Evolutionary conservation across 2,888 invertebrate species (phyloP).

Genomic region (Diachrysia chrysitis): DNA sequence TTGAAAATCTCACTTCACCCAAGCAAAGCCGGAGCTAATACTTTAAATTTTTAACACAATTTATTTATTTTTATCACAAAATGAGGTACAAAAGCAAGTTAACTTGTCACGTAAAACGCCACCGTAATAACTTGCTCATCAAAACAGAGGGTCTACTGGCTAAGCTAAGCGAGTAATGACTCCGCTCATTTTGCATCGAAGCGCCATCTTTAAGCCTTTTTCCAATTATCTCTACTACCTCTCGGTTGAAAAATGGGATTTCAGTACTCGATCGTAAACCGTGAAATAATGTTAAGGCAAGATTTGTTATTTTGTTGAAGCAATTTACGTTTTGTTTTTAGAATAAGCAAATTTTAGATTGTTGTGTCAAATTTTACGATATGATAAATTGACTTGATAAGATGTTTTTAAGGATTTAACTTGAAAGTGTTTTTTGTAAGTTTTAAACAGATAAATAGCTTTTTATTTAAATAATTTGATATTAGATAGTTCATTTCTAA

Average conservation of each 20-base stretch:
- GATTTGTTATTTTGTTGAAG: slow-evolving; percentile 17
- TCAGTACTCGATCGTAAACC: slow-evolving; percentile 22
- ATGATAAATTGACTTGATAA: not conserved
- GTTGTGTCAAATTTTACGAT: not conserved
- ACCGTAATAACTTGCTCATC: not conserved
- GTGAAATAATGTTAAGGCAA: slow-evolving; percentile 28
- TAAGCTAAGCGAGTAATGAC: slow-evolving; percentile 11
- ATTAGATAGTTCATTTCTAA: too few relatives aligned
- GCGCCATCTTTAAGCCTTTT: slow-evolving; percentile 25
- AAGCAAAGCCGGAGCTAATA: too few relatives aligned
- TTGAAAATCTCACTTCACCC: too few relatives aligned
- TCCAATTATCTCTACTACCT: slow-evolving; percentile 48
- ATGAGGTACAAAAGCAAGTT: not conserved
- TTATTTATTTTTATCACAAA: not conserved
- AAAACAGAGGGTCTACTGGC: not conserved
- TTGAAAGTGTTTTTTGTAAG: not conserved
- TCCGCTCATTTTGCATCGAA: slow-evolving; percentile 13
- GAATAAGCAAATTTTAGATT: slow-evolving; percentile 1
- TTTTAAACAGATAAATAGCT: not conserved
- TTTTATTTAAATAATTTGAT: not conserved
- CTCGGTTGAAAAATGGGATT: slow-evolving; percentile 39
- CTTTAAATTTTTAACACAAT: not conserved
- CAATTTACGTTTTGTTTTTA: slow-evolving; percentile 14
- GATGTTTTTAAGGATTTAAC: not conserved
- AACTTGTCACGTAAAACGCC: not conserved